Percentiles rank a stretch among this genome's conserved stretches.
phyloP scores from a whole-genome alignment of 2,888 invertebrate genomes.

The Allolobophora icterica region DNA sequence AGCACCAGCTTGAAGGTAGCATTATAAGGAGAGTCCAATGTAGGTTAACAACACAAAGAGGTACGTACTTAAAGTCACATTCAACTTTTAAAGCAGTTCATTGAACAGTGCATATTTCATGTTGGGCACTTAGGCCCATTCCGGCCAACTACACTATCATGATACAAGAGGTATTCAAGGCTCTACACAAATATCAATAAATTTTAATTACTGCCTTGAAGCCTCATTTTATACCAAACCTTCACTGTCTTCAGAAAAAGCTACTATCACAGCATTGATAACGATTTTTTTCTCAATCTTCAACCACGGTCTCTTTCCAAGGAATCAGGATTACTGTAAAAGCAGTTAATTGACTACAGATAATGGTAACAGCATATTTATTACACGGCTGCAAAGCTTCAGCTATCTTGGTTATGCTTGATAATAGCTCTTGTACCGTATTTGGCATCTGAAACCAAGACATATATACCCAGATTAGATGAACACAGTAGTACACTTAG shows the following conservation, averaged over 20 bases:
- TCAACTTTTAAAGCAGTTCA: background rate
- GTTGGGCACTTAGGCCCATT: background rate
- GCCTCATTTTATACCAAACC: background rate
- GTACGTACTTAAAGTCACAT: background rate
- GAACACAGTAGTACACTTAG: too few relatives aligned
- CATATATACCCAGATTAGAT: background rate
- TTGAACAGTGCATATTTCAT: background rate
- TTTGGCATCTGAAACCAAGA: background rate
- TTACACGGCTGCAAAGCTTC: background rate
- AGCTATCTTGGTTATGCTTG: background rate
- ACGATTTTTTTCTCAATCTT: background rate
- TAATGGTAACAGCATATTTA: constrained; percentile 3
- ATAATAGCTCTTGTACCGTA: background rate
- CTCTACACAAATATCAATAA: background rate
- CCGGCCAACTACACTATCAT: background rate
- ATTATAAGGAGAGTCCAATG: background rate
- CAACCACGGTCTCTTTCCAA: background rate
- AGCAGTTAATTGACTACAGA: background rate
- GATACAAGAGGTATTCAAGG: background rate
- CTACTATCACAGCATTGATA: background rate
- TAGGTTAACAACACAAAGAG: too few relatives aligned
- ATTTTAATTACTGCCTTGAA: background rate
- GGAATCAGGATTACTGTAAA: background rate
- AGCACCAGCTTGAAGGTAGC: too few relatives aligned
- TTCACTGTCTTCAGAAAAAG: background rate